Evolutionary conservation across 2,888 invertebrate genomes (phyloP).

Genomic region (Dorcus hopei): DNA sequence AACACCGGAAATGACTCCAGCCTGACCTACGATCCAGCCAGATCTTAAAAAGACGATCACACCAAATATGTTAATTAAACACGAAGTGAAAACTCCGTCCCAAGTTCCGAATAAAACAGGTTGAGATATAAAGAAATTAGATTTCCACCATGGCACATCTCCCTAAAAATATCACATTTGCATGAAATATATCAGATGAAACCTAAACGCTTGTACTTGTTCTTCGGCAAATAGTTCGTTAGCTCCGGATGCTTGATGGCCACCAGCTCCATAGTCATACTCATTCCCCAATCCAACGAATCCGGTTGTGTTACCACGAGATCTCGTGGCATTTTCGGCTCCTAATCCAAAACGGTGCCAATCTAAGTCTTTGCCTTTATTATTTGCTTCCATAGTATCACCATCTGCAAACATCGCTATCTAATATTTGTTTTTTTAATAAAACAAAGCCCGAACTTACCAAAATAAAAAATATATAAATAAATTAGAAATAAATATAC

Average conservation of each 20-base stretch:
- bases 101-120: slow-evolving; percentile 95
- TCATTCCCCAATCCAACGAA: slow-evolving; percentile 75
- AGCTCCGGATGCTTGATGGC: slow-evolving; percentile 81
- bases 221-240: slow-evolving; percentile 91
- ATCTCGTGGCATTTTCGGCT: slow-evolving; percentile 48
- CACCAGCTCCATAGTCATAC: slow-evolving; percentile 73
- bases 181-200: slow-evolving; percentile 6
- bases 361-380: slow-evolving; percentile 48
- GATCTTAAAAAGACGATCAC: slow-evolving; percentile 95
- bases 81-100: slow-evolving; percentile 98
- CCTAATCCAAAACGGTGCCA: slow-evolving; percentile 58
- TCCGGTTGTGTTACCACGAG: slow-evolving; percentile 65
- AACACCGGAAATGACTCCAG: slow-evolving; percentile 77
- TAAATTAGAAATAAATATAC: slow-evolving; percentile 10
- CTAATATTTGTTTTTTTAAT: neutral
- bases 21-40: slow-evolving; percentile 96
- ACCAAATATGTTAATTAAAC: slow-evolving; percentile 95
- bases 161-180: slow-evolving; percentile 51
- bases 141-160: slow-evolving; percentile 91
- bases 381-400: slow-evolving; percentile 14
- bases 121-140: slow-evolving; percentile 94
- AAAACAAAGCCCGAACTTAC: slow-evolving; percentile 11
- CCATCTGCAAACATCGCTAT: neutral
- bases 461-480: slow-evolving; percentile 9
- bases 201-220: slow-evolving; percentile 58